These are phyloP conservation scores for Ruditapes philippinarum DNA, from an alignment of 1,140 invertebrate genomes.

Conservation along the genomic window DNA sequence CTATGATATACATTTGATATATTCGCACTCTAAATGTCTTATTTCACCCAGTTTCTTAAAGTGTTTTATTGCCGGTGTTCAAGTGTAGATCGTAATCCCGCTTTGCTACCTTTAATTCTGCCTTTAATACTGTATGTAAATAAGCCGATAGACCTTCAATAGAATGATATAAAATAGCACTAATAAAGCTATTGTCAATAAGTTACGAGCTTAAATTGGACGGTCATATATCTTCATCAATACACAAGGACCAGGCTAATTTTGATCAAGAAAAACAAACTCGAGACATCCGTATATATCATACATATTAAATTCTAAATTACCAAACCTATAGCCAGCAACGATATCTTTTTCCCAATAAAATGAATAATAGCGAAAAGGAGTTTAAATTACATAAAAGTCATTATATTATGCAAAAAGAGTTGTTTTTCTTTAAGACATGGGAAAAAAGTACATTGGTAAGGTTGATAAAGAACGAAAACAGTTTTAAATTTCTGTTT, in stretches of 20 bases:
- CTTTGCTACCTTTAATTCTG: constrained; percentile 1
- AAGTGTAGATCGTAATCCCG: not conserved
- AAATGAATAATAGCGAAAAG: too few relatives aligned
- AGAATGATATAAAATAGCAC: constrained; percentile 5
- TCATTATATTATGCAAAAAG: too few relatives aligned
- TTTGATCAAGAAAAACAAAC: too few relatives aligned
- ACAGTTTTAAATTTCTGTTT: too few relatives aligned
- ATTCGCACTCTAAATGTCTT: not conserved
- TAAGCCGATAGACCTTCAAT: not conserved
- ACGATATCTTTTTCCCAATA: too few relatives aligned
- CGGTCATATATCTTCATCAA: not conserved
- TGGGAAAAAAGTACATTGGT: too few relatives aligned
- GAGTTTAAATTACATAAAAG: too few relatives aligned
- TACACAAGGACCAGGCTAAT: not conserved
- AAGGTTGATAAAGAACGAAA: too few relatives aligned
- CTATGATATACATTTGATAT: not conserved
- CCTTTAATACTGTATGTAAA: constrained; percentile 25
- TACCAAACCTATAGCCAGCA: too few relatives aligned
- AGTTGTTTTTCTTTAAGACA: too few relatives aligned
- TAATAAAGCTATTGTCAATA: constrained; percentile 32
- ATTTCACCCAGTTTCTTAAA: not conserved
- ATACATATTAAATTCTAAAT: too few relatives aligned
- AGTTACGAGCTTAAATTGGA: not conserved
- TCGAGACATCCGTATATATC: too few relatives aligned
- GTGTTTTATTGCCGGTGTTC: not conserved